Evolutionary conservation across 2,113 vertebrate genomes (phyloP).

Genomic region (Paralichthys olivaceus): DNA sequence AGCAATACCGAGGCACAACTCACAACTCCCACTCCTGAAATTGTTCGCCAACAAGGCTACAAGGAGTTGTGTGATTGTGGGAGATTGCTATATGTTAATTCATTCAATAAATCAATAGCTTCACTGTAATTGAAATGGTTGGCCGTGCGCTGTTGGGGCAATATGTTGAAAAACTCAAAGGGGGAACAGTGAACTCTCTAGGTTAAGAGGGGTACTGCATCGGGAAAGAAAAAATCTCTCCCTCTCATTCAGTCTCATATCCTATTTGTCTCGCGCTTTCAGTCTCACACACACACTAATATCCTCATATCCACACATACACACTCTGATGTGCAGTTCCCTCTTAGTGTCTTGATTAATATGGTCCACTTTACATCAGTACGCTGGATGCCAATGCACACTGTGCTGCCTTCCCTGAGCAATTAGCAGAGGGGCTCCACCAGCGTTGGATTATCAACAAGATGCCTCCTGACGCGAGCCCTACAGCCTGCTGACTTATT

Average conservation of each 20-base stretch:
- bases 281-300: not conserved
- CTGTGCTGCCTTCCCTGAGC: conserved; percentile 79
- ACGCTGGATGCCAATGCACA: conserved; percentile 74
- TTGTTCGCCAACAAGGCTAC: conserved; percentile 42
- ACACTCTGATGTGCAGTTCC: conserved; percentile 42
- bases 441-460: conserved; percentile 81
- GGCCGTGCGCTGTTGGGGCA: conserved; percentile 41
- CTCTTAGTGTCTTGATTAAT: conserved; percentile 81
- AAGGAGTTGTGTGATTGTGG: conserved; percentile 67
- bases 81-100: conserved; percentile 81
- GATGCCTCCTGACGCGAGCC: conserved; percentile 79
- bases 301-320: conserved; percentile 5
- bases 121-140: conserved; percentile 74
- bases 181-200: conserved; percentile 80
- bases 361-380: conserved; percentile 79
- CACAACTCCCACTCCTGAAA: conserved; percentile 51
- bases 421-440: conserved; percentile 79
- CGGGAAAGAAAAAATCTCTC: not conserved
- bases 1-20: conserved; percentile 35
- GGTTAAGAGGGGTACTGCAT: conserved; percentile 65
- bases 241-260: not conserved
- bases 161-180: conserved; percentile 38
- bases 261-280: conserved; percentile 13
- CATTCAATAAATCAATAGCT: conserved; percentile 78
- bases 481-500: conserved; percentile 82